Conservation (phyloP, 1,140 invertebrate genomes). For the Camponotus floridanus region DNA sequence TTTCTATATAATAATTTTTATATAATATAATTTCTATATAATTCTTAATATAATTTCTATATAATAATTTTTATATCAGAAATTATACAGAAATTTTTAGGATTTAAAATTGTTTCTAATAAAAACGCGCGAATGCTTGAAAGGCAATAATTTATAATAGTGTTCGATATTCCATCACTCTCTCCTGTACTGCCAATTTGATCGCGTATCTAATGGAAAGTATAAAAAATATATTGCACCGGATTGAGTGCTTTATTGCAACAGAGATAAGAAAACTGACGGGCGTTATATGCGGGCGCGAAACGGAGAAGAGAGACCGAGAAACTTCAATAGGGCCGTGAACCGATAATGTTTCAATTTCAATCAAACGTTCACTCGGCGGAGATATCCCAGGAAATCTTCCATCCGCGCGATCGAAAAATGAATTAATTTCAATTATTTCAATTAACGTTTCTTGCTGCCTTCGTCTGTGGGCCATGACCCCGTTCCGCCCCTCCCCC, state of each 20-base stretch:
- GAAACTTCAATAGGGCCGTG: neutral
- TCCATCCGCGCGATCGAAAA: neutral
- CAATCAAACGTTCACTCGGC: neutral
- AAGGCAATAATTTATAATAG: too few species aligned
- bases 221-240: constrained; percentile 5
- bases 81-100: too few species aligned
- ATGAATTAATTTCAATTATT: neutral
- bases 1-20: too few species aligned
- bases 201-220: neutral
- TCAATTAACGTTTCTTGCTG: neutral
- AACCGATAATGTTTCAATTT: neutral
- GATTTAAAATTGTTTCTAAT: too few species aligned
- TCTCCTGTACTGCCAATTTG: neutral
- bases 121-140: too few species aligned
- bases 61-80: neutral
- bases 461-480: neutral
- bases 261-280: constrained; percentile 26
- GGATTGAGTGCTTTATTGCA: constrained; percentile 20
- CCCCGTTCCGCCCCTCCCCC: neutral
- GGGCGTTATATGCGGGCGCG: constrained; percentile 21
- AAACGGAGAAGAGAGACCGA: constrained; percentile 7
- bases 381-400: neutral
- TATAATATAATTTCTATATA: too few species aligned
- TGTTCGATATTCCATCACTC: too few species aligned
- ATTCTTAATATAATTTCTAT: too few species aligned